Evolutionary conservation across 2,888 invertebrate species (phyloP), one percentile per base, ranked within the genome.

Genomic region (Dione juno): DNA sequence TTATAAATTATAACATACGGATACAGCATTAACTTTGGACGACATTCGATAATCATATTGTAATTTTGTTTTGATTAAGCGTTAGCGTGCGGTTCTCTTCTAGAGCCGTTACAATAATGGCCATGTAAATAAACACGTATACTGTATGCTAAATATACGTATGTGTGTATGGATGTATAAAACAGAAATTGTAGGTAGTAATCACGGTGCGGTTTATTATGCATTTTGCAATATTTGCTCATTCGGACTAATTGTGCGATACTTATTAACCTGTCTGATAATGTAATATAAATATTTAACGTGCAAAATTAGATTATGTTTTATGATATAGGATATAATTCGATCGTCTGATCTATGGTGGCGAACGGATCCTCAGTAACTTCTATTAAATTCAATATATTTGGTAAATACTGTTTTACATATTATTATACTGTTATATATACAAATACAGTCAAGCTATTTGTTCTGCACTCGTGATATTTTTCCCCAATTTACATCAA

Each of bases 211-310:
- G 71, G 69, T 61, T 61, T 28, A 65, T 61, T 66, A 66, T 45
- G 54, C 43, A 54, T 72, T 61, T 66, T 66, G 59, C 69, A 66
- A 71, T 71, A 71, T 71, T 71, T 71, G 71, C 69, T 61, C 61
- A 63, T 53, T 66, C 43, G 65, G 41, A 13, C 16, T 41, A 37
- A 43, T 61, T 71, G 45, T 43, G 28, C 61, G 28, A 53, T 61
- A 72, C 59, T 69, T 54, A 72, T 69, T 71, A 69, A 69, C 68
- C 52, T 61, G 65, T 68, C 59, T 45, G 50, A 52, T 40, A 45
- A 59, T 69, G 21, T 66, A 41, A 53, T 54, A 54, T 65, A 61
- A 71, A 69, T 59, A 69, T 61, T 61, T 66, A 54, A 61, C 21
- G 45, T 14, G 63, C 0, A 9, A n/a, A 21, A 48, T 54, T 45